Conservation (phyloP, 2,113 vertebrate genomes). For the Dascyllus trimaculatus region DNA sequence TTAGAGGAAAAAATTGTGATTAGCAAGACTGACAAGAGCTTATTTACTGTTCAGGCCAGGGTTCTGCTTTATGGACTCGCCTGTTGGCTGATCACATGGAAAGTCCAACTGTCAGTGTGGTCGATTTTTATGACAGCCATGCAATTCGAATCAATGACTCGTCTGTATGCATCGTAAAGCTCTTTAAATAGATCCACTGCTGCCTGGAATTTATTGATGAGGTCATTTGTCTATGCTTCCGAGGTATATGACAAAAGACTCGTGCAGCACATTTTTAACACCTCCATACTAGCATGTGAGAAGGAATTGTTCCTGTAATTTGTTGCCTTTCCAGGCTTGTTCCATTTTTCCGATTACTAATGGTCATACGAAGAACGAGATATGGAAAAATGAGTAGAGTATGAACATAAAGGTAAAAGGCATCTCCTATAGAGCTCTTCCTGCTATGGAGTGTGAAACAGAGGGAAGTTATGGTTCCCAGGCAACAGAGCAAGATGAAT, state of each 20-base stretch:
- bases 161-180: background rate
- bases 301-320: background rate
- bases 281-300: background rate
- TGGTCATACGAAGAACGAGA: background rate
- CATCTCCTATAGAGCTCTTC: background rate
- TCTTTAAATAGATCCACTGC: background rate
- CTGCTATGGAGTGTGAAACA: background rate
- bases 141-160: constrained; percentile 12
- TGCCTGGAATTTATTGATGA: constrained; percentile 8
- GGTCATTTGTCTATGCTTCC: background rate
- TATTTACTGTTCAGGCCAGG: constrained; percentile 5
- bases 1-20: constrained; percentile 30
- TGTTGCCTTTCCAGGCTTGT: background rate
- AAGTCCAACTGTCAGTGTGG: background rate
- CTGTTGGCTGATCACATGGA: background rate
- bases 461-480: constrained; percentile 38
- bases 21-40: constrained; percentile 20
- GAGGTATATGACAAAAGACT: constrained; percentile 6
- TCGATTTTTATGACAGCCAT: constrained; percentile 11
- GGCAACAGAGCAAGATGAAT: constrained; percentile 51
- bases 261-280: background rate
- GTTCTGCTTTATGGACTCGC: background rate
- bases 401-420: constrained; percentile 22
- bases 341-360: background rate
- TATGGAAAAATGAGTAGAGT: constrained; percentile 10